Evolutionary conservation across 2,888 invertebrate genomes (phyloP), one percentile per base, ranked within the genome.

Genomic region (Sarcophaga caerulescens): DNA sequence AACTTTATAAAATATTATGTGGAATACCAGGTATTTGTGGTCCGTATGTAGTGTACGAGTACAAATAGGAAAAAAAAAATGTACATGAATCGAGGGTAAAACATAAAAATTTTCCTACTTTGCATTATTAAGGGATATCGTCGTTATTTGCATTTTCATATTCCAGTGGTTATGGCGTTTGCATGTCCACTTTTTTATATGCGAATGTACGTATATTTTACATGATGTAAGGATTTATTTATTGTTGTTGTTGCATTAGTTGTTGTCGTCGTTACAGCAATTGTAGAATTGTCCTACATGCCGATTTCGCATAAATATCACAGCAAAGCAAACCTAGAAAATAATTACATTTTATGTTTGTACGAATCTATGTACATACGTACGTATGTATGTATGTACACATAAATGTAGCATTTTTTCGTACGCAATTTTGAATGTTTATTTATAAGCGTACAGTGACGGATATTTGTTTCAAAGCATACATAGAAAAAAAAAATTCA

Each of bases 161-260:
- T 19, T n/a, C 47, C 11, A 45, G 44, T 10, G 52, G 19, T 11
- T 17, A 21, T 10, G 23, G 44, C 8, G 8, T 14, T 71, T n/a
- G 23, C 57, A 65, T 79, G 71, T 79, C 65, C 57, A 44, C 17
- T 71, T 79, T 71, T 79, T 11, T 71, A 79, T 65, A 79, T 79
- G 71, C 44, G 63, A 71, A 57, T 35, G 35, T 35, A 35, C 35
- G 12, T 14, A n/a, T 70, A 71, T 14, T 69, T 69, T 76, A 17
- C 44, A 59, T 47, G 23, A 8, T 21, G 23, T 60, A 60, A 23
- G 52, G 57, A 14, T 52, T 0, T 1, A n/a, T 19, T 45, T 12
- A 5, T 19, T 52, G 3, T 52, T 52, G 52, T 52, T 52, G 12
- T 52, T 14, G 17, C n/a, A n/a, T n/a, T 52, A 17, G 52, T 52